A percentile compares a stretch with the other conserved stretches of the same genome.
Evolutionary conservation across 1,140 invertebrate genomes (phyloP).

Genomic region (Psix sp.): DNA sequence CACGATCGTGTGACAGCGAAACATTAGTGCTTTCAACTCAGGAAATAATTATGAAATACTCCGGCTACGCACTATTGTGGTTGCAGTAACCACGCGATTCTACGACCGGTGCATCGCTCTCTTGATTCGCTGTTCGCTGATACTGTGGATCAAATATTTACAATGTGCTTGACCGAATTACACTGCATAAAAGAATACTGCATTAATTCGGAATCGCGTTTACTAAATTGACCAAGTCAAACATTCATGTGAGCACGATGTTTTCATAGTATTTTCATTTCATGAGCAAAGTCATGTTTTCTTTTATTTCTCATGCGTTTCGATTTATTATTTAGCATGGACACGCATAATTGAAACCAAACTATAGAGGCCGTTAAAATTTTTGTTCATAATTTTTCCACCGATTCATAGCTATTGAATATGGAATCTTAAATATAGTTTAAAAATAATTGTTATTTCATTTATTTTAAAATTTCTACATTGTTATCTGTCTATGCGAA

Average conservation of each 20-base stretch:
- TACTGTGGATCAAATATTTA: slow-evolving; percentile 58
- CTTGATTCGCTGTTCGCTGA: slow-evolving; percentile 55
- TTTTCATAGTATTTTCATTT: slow-evolving; percentile 35
- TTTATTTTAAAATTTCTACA: too few relatives aligned
- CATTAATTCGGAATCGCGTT: slow-evolving; percentile 52
- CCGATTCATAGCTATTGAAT: too few relatives aligned
- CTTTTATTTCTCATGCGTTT: slow-evolving; percentile 1
- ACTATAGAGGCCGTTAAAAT: too few relatives aligned
- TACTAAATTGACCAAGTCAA: slow-evolving; percentile 48
- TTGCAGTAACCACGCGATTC: slow-evolving; percentile 32
- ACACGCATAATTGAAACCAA: slow-evolving; percentile 22
- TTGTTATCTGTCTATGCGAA: too few relatives aligned
- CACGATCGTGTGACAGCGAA: slow-evolving; percentile 38
- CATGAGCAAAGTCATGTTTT: slow-evolving; percentile 19
- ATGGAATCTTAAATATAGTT: too few relatives aligned
- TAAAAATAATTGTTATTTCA: too few relatives aligned
- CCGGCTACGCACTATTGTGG: slow-evolving; percentile 39
- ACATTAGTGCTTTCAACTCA: slow-evolving; percentile 50
- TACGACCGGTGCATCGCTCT: slow-evolving; percentile 35
- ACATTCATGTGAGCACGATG: slow-evolving; percentile 29
- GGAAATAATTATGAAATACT: slow-evolving; percentile 58
- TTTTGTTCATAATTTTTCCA: too few relatives aligned
- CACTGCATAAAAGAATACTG: slow-evolving; percentile 56
- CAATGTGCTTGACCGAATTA: slow-evolving; percentile 52
- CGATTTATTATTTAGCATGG: slow-evolving; percentile 20